Conservation (phyloP, 1,140 invertebrate species). For the Sitobion miscanthi region DNA sequence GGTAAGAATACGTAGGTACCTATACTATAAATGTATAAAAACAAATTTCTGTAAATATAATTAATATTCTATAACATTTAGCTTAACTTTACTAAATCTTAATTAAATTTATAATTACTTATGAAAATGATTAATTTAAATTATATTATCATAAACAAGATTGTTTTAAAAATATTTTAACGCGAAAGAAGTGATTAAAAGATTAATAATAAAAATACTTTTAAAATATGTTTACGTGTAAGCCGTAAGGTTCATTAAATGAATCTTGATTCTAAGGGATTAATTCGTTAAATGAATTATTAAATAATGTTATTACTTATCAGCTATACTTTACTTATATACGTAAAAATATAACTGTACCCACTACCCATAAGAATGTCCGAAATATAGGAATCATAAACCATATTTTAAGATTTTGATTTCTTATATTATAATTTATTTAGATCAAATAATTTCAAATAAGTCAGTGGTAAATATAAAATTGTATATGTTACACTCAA, state of each 20-base stretch:
- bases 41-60: background rate
- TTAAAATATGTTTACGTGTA: background rate
- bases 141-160: background rate
- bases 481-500: background rate
- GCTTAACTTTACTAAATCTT: background rate
- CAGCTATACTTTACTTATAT: background rate
- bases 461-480: background rate
- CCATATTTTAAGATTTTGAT: background rate
- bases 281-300: background rate
- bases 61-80: background rate
- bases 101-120: conserved; percentile 24
- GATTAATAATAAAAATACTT: conserved; percentile 14
- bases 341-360: no score
- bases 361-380: no score
- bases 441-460: background rate
- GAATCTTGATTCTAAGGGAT: background rate
- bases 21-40: background rate
- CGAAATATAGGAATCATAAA: background rate
- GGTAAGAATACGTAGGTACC: background rate
- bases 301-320: background rate
- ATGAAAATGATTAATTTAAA: background rate
- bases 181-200: background rate
- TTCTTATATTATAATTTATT: background rate
- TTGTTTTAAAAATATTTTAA: background rate
- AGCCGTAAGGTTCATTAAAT: background rate